phyloP scores from a whole-genome alignment of 2,113 vertebrate genomes.

The Plectropomus leopardus region DNA sequence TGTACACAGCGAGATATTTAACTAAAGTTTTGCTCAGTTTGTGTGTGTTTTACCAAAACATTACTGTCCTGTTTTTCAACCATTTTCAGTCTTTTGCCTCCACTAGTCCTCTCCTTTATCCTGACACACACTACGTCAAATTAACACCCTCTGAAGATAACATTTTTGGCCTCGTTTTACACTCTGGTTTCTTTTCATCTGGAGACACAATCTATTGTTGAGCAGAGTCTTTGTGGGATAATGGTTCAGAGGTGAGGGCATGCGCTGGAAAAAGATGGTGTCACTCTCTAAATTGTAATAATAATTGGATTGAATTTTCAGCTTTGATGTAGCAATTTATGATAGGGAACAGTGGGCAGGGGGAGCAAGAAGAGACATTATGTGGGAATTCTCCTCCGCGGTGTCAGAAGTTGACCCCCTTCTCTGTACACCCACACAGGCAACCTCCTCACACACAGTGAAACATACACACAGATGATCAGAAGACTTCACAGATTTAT shows the following conservation, averaged over 20 bases:
- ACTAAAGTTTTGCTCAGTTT: not conserved
- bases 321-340: conserved; percentile 45
- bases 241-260: conserved; percentile 27
- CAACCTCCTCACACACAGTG: conserved; percentile 23
- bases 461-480: conserved; percentile 62
- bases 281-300: conserved; percentile 55
- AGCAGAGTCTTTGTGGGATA: conserved; percentile 60
- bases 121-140: conserved; percentile 26
- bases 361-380: conserved; percentile 2
- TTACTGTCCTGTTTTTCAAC: not conserved
- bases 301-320: conserved; percentile 59
- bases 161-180: conserved; percentile 46
- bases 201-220: not conserved
- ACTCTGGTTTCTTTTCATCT: conserved; percentile 24
- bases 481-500: conserved; percentile 70
- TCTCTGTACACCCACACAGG: conserved; percentile 51
- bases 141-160: conserved; percentile 37
- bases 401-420: conserved; percentile 38
- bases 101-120: conserved; percentile 16
- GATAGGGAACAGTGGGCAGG: conserved; percentile 25
- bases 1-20: not conserved
- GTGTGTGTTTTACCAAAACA: not conserved
- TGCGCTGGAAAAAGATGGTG: not conserved
- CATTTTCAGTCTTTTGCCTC: not conserved
- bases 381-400: conserved; percentile 39